These are phyloP conservation scores for Sitophilus oryzae DNA, from an alignment of 1,140 invertebrate species.

Conservation along the genomic window DNA sequence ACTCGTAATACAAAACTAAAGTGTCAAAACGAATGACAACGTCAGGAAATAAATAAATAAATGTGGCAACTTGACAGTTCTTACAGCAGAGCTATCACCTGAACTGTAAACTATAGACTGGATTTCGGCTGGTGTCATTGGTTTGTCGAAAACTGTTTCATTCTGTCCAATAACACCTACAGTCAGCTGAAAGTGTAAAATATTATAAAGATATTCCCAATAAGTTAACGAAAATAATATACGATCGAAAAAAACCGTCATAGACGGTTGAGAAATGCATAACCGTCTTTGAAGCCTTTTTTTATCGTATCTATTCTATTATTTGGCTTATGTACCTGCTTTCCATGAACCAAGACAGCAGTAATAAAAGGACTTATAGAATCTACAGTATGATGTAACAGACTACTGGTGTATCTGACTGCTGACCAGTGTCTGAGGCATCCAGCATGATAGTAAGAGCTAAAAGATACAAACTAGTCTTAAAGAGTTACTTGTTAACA, in stretches of 20 bases:
- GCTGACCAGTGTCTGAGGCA: constrained; percentile 86
- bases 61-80: too few species aligned
- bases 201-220: neutral
- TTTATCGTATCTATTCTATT: too few species aligned
- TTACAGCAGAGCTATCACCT: too few species aligned
- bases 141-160: constrained; percentile 94
- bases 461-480: too few species aligned
- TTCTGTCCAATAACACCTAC: constrained; percentile 91
- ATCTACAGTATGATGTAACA: constrained; percentile 91
- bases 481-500: too few species aligned
- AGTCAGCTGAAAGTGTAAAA: constrained; percentile 62
- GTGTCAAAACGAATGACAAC: too few species aligned
- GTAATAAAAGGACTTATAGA: constrained; percentile 98
- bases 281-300: too few species aligned
- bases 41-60: too few species aligned
- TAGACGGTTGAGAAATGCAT: too few species aligned
- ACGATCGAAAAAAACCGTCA: too few species aligned
- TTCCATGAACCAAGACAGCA: constrained; percentile 92
- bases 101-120: constrained; percentile 78
- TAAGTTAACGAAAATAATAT: too few species aligned
- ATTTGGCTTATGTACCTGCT: constrained; percentile 64
- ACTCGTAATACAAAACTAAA: too few species aligned
- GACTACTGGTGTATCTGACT: constrained; percentile 88
- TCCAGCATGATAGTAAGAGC: constrained; percentile 73
- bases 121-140: constrained; percentile 91